A percentile compares a stretch with the other conserved stretches of the same genome.
Evolutionary conservation across 2,113 vertebrate genomes (phyloP).

Genomic region (Phalacrocorax brasilianus): DNA sequence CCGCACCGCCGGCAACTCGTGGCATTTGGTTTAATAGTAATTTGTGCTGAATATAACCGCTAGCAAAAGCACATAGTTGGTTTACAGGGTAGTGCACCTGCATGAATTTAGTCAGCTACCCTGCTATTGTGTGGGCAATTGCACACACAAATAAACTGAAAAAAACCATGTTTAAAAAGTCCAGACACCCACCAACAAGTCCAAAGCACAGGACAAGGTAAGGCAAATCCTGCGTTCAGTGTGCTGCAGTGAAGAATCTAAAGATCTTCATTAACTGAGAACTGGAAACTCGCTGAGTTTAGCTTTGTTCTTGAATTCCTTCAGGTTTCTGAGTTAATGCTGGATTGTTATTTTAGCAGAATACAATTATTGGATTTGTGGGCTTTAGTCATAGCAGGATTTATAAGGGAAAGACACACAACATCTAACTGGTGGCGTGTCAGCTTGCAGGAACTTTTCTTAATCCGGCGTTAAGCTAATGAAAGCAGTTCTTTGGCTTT

Average conservation of each 20-base stretch:
- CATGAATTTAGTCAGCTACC: not conserved
- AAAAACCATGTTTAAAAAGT: not conserved
- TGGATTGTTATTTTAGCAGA: not conserved
- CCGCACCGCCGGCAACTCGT: fast-evolving
- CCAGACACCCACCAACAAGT: not conserved
- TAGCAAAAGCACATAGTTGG: fast-evolving
- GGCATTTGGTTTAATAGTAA: not conserved
- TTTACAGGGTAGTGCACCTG: not conserved
- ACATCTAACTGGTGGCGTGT: not conserved
- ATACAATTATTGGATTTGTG: not conserved
- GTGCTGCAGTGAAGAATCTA: not conserved
- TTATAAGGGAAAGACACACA: not conserved
- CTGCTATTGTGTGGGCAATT: not conserved
- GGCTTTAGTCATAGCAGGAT: not conserved
- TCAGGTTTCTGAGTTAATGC: not conserved
- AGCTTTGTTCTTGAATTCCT: not conserved
- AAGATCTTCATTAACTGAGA: not conserved
- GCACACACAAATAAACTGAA: not conserved
- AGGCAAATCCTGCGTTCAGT: not conserved
- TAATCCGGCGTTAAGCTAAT: not conserved
- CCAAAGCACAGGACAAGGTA: not conserved
- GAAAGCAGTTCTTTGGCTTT: not conserved
- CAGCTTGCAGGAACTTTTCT: not conserved
- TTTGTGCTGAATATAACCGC: not conserved
- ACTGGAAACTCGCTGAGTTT: not conserved